These are phyloP conservation scores for Melanotaenia trifasciata DNA, from an alignment of 2,797 vertebrate genomes.

Conservation along the genomic window DNA sequence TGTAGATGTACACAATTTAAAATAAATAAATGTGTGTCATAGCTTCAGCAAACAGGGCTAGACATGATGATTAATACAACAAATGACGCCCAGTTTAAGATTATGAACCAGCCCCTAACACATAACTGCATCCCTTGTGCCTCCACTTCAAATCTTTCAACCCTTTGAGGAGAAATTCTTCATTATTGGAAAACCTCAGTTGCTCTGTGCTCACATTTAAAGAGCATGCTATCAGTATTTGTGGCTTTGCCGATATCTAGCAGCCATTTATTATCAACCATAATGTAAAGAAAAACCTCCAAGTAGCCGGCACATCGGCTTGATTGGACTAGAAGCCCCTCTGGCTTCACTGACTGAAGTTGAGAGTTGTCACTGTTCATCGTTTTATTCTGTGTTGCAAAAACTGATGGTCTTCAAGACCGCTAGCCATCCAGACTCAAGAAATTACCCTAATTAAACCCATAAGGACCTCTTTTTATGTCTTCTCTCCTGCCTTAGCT, in stretches of 20 bases:
- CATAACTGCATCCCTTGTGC: background rate
- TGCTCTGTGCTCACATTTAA: conserved; percentile 25
- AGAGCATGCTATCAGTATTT: conserved; percentile 33
- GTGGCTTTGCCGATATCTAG: conserved; percentile 17
- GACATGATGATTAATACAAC: background rate
- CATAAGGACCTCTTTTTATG: background rate
- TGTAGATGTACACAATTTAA: conserved; percentile 2
- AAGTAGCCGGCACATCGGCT: conserved; percentile 5
- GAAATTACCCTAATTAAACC: conserved; percentile 7
- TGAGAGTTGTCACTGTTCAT: conserved; percentile 35
- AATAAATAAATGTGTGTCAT: conserved; percentile 1
- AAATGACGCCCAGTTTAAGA: background rate
- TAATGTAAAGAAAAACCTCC: conserved; percentile 20
- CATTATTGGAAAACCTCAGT: conserved; percentile 14
- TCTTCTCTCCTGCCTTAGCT: background rate
- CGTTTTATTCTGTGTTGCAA: conserved; percentile 7
- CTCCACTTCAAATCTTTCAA: background rate
- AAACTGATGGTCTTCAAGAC: conserved; percentile 11
- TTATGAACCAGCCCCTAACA: background rate
- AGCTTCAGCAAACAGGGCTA: background rate
- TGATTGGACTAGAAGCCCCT: conserved; percentile 31
- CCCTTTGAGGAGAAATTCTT: background rate
- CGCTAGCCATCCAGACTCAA: conserved; percentile 2
- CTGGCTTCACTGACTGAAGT: conserved; percentile 32
- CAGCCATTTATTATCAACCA: conserved; percentile 31